Conservation (phyloP, 2,888 invertebrate species). For the Antheraea yamamai region DNA sequence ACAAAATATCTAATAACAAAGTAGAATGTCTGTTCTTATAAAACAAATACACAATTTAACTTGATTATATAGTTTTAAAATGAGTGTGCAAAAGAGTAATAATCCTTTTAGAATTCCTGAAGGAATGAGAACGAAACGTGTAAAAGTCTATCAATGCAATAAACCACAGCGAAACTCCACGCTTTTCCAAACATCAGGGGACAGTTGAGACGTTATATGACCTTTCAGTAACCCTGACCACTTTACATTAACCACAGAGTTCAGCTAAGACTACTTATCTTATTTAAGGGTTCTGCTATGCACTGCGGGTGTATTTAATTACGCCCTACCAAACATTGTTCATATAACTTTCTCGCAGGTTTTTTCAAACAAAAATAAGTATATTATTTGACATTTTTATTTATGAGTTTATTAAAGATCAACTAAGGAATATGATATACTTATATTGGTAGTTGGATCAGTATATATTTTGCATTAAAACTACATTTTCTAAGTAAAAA, state of each 20-base stretch:
- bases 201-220: background rate
- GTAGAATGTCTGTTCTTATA: too few relatives aligned
- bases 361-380: background rate
- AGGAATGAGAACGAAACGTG: slow-evolving; percentile 56
- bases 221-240: background rate
- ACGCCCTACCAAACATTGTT: background rate
- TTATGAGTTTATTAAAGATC: background rate
- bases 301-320: background rate
- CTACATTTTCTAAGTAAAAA: too few relatives aligned
- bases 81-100: slow-evolving; percentile 27
- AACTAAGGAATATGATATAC: too few relatives aligned
- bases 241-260: slow-evolving; percentile 9
- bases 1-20: too few relatives aligned
- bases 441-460: too few relatives aligned
- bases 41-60: too few relatives aligned
- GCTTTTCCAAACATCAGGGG: background rate
- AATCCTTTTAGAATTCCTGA: slow-evolving; percentile 52
- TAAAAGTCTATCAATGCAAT: background rate
- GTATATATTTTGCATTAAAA: too few relatives aligned
- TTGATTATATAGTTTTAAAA: too few relatives aligned
- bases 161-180: slow-evolving; percentile 2
- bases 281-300: slow-evolving; percentile 3
- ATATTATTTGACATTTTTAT: background rate
- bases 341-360: background rate
- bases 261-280: background rate